A percentile compares a stretch with the other conserved stretches of the same genome.
Evolutionary conservation across 2,888 invertebrate species (phyloP).

Genomic region (Pollenia amentaria): DNA sequence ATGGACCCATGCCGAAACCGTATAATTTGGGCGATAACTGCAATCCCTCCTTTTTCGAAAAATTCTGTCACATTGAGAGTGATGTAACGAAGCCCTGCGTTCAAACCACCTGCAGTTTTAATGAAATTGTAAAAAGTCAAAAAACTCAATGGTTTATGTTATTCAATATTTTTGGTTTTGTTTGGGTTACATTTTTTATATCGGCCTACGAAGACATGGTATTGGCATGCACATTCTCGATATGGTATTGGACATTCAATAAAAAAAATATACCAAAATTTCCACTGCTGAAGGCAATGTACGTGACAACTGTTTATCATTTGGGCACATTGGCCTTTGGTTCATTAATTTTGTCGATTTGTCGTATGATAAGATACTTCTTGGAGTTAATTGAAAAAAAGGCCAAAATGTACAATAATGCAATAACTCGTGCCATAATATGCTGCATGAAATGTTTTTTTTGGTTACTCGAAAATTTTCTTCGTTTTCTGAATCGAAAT

Average conservation of each 20-base stretch:
- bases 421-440: slow-evolving; percentile 88
- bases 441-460: slow-evolving; percentile 93
- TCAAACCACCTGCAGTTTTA: slow-evolving; percentile 88
- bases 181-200: slow-evolving; percentile 96
- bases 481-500: slow-evolving; percentile 91
- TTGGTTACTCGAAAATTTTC: slow-evolving; percentile 94
- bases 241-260: slow-evolving; percentile 97
- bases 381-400: slow-evolving; percentile 94
- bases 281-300: slow-evolving; percentile 90
- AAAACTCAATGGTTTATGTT: slow-evolving; percentile 85
- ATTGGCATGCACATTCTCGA: slow-evolving; percentile 93
- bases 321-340: slow-evolving; percentile 96
- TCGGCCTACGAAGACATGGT: slow-evolving; percentile 96
- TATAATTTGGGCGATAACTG: slow-evolving; percentile 86
- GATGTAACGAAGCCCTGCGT: slow-evolving; percentile 74
- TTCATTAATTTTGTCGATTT: slow-evolving; percentile 94
- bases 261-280: slow-evolving; percentile 94
- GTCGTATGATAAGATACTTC: slow-evolving; percentile 92
- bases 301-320: slow-evolving; percentile 88
- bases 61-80: slow-evolving; percentile 84
- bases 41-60: slow-evolving; percentile 86
- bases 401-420: slow-evolving; percentile 92
- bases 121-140: slow-evolving; percentile 86
- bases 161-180: slow-evolving; percentile 91
- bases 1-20: slow-evolving; percentile 78